Evolutionary conservation across 2,888 invertebrate species (phyloP).

Genomic region (Sylvicola fuscatus): DNA sequence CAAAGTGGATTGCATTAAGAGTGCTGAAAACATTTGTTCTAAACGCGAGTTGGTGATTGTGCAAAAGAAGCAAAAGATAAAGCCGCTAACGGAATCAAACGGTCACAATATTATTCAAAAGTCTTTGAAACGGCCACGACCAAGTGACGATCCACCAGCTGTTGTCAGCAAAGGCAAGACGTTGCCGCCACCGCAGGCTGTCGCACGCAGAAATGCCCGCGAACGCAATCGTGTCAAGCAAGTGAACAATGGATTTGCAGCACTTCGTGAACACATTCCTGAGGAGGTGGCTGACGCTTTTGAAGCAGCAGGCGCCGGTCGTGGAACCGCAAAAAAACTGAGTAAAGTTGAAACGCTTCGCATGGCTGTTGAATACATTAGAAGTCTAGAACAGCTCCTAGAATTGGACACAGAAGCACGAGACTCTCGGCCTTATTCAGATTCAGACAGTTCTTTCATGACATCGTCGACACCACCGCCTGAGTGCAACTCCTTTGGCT

Average conservation of each 20-base stretch:
- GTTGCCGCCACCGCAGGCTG: constrained; percentile 22
- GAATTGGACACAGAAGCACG: constrained; percentile 36
- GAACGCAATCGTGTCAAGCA: constrained; percentile 33
- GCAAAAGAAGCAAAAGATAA: constrained; percentile 29
- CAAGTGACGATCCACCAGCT: constrained; percentile 24
- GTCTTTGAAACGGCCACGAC: constrained; percentile 11
- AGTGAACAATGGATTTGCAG: constrained; percentile 79
- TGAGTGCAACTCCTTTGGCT: constrained; percentile 13
- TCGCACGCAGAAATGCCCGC: constrained; percentile 74
- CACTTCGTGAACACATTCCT: constrained; percentile 71
- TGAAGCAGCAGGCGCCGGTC: constrained; percentile 32
- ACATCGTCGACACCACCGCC: constrained; percentile 4
- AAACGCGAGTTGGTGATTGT: constrained; percentile 33
- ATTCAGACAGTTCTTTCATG: constrained; percentile 2
- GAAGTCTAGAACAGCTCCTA: constrained; percentile 55
- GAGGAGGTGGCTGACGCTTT: constrained; percentile 54
- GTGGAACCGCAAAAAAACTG: constrained; percentile 49
- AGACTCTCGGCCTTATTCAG: constrained; percentile 20
- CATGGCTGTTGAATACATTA: constrained; percentile 80
- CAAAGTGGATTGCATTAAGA: constrained; percentile 2
- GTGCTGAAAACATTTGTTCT: neutral
- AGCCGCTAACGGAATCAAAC: constrained; percentile 18
- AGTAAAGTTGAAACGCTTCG: constrained; percentile 77
- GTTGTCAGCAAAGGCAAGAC: constrained; percentile 8
- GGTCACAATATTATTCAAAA: constrained; percentile 9